Evolutionary conservation across 2,113 vertebrate genomes (phyloP), one percentile per base, ranked within the genome.

Genomic region (Psittacula cyanocephala): DNA sequence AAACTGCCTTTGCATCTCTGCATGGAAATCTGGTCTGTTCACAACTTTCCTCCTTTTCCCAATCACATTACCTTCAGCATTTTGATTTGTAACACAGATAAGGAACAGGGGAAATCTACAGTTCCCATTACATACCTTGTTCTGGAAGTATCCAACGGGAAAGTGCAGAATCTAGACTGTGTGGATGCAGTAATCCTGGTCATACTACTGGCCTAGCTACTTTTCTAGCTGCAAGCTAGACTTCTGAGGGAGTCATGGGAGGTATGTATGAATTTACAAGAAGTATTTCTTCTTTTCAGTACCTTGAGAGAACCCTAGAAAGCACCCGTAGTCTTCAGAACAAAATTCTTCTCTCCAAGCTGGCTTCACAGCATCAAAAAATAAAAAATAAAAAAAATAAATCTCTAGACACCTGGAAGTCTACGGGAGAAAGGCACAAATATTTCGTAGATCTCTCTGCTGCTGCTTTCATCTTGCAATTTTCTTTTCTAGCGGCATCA

Each of bases 311-410:
- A 72, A 47, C 19, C 2, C 23, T 85, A 35, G 18, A 85, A 88
- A 81, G 2, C 23, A 43, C 17, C 17, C 13, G 35, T 19, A 29
- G 29, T 53, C 14, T 52, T 89, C 15, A 52, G 52, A 72, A 64
- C 33, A 53, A 88, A 64, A 4, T 17, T 23, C 28, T 55, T 57
- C 7, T 57, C 47, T 43, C 25, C 18, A 37, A 60, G 24, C 11
- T 79, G 28, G 47, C 13, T 13, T 29, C 13, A 52, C 2, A 50
- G 23, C 16, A 50, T 17, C 2, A 70, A 63, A 78, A 60, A 43
- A 22, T 7, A 13, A 3, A 17, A 7, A 47, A 13, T 1, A 33
- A 29, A 15, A 1, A 10, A 9, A 4, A 47, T 11, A 23, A 7
- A 3, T 4, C 13, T 5, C 17, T 11, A 57, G 50, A 14, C 28